A percentile compares a stretch with the other conserved stretches of the same genome.
Conservation (phyloP, 2,888 invertebrate genomes). For the Catocala nupta region DNA sequence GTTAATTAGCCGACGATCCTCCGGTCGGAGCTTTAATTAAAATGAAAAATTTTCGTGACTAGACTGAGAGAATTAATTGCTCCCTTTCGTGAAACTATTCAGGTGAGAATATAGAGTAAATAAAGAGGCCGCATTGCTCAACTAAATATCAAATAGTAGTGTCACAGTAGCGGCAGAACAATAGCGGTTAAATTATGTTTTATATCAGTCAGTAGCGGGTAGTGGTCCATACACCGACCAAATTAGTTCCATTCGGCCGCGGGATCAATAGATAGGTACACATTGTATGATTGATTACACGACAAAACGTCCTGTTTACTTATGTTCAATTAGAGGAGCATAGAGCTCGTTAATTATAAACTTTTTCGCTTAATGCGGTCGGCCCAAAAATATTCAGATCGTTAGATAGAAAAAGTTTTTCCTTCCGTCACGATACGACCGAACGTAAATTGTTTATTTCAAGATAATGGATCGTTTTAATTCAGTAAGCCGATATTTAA, state of each 20-base stretch:
- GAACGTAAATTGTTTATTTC: conserved; percentile 45
- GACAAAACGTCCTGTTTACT: conserved; percentile 47
- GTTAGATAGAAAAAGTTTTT: conserved; percentile 44
- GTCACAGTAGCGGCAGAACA: conserved; percentile 12
- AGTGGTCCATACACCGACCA: conserved; percentile 14
- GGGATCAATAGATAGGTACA: conserved; percentile 22
- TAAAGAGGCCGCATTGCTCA: conserved; percentile 59
- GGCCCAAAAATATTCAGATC: conserved; percentile 46
- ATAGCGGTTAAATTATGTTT: conserved; percentile 10
- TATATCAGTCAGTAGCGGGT: conserved; percentile 12
- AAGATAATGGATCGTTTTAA: conserved; percentile 49
- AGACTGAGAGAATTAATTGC: conserved; percentile 82
- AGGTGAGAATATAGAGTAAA: conserved; percentile 77
- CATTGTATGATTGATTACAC: conserved; percentile 47
- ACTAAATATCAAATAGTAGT: conserved; percentile 48
- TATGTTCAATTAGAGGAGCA: conserved; percentile 51
- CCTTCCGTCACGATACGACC: conserved; percentile 36
- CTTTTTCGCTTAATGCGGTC: conserved; percentile 53
- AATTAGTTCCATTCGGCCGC: conserved; percentile 28
- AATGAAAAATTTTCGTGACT: conserved; percentile 86
- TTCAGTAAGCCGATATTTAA: conserved; percentile 44
- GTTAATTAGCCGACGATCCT: conserved; percentile 86
- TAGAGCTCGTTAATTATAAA: conserved; percentile 60
- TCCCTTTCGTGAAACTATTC: conserved; percentile 82
- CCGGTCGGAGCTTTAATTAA: conserved; percentile 84